phyloP scores from a whole-genome alignment of 1,140 invertebrate genomes.

The Polyergus mexicanus region DNA sequence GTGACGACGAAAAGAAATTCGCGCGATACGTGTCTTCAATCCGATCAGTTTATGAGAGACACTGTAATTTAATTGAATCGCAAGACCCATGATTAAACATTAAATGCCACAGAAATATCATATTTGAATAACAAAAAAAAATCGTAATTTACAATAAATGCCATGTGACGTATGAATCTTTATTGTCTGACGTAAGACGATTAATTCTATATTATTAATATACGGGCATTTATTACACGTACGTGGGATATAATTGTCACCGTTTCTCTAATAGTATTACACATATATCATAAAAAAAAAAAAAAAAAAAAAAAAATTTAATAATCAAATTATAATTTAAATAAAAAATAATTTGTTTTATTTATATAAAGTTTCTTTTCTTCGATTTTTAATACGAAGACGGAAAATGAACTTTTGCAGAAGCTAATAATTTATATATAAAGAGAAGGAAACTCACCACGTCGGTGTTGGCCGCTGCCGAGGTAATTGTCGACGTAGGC shows the following conservation, averaged over 20 bases:
- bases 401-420: background rate
- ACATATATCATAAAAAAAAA: background rate
- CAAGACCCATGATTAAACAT: conserved; percentile 22
- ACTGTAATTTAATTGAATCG: conserved; percentile 44
- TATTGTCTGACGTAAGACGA: background rate
- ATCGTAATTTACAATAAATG: conserved; percentile 40
- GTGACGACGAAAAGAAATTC: conserved; percentile 4
- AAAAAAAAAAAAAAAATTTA: background rate
- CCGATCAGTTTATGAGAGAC: conserved; percentile 42
- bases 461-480: conserved; percentile 83
- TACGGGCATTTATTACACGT: background rate
- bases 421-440: background rate
- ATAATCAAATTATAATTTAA: no score
- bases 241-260: background rate
- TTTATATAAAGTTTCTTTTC: no score
- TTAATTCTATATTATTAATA: background rate
- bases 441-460: conserved; percentile 78
- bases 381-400: no score
- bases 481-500: conserved; percentile 81
- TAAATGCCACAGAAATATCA: conserved; percentile 54
- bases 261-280: background rate
- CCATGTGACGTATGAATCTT: conserved; percentile 28
- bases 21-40: conserved; percentile 2
- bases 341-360: no score
- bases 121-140: conserved; percentile 41